Evolutionary conservation across 2,113 vertebrate genomes (phyloP).

Genomic region (Sarotherodon lohbergeri): DNA sequence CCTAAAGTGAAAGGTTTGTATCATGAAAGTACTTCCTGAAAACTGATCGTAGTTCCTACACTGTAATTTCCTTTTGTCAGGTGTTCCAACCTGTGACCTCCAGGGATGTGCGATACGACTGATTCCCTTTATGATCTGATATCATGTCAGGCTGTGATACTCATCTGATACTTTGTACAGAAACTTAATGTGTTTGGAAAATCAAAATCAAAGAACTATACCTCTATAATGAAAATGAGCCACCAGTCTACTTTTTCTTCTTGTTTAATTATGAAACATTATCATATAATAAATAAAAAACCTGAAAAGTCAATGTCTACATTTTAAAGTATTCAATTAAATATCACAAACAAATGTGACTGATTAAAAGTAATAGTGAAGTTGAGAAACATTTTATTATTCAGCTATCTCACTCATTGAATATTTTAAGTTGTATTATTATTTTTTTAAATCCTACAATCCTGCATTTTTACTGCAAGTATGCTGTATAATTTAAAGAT

Average conservation of each 20-base stretch:
- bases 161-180: neutral
- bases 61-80: neutral
- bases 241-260: neutral
- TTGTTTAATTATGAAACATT: neutral
- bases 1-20: neutral
- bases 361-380: neutral
- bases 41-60: neutral
- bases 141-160: neutral
- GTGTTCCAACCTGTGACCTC: neutral
- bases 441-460: neutral
- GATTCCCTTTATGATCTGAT: neutral
- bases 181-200: neutral
- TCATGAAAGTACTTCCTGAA: neutral
- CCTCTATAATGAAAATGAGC: neutral
- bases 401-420: neutral
- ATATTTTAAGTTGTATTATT: neutral
- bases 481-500: neutral
- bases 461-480: neutral
- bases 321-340: neutral
- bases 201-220: neutral
- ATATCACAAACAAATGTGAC: neutral
- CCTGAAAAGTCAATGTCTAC: neutral
- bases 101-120: neutral
- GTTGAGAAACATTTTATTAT: neutral
- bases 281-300: neutral